phyloP scores from a whole-genome alignment of 2,888 invertebrate species.

The Meteorus colon region DNA sequence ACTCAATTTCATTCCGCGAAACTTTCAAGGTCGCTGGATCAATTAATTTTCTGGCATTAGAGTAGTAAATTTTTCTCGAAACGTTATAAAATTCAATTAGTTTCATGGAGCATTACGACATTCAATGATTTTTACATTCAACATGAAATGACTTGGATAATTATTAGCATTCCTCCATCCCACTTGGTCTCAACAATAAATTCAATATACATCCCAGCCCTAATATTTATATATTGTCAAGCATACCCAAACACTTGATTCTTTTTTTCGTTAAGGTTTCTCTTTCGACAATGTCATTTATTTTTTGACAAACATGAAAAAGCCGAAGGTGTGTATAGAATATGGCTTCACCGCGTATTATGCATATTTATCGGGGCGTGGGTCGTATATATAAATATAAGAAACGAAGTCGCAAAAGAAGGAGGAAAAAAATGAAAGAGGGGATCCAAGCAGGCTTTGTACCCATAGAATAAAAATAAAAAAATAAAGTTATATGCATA shows the following conservation, averaged over 20 bases:
- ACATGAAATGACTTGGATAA: too few relatives aligned
- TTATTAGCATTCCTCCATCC: too few relatives aligned
- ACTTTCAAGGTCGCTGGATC: neutral
- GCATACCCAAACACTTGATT: too few relatives aligned
- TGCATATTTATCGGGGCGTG: constrained; percentile 44
- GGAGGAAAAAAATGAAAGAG: constrained; percentile 9
- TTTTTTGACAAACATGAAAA: neutral
- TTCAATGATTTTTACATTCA: too few relatives aligned
- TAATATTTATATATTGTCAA: too few relatives aligned
- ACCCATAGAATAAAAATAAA: neutral
- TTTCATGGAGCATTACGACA: too few relatives aligned
- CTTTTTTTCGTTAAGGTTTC: too few relatives aligned
- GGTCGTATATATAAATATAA: neutral
- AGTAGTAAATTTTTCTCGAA: too few relatives aligned
- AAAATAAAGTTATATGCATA: neutral
- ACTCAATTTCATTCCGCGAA: neutral
- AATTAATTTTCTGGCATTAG: neutral
- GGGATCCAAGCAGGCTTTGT: neutral
- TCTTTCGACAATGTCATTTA: neutral
- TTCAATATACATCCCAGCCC: too few relatives aligned
- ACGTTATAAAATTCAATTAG: too few relatives aligned
- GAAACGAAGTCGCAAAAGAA: neutral
- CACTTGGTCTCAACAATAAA: too few relatives aligned
- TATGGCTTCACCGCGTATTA: constrained; percentile 10
- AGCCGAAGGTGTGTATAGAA: neutral